Conservation (phyloP, 1,140 invertebrate species). For the Drosophila lacertosa region DNA sequence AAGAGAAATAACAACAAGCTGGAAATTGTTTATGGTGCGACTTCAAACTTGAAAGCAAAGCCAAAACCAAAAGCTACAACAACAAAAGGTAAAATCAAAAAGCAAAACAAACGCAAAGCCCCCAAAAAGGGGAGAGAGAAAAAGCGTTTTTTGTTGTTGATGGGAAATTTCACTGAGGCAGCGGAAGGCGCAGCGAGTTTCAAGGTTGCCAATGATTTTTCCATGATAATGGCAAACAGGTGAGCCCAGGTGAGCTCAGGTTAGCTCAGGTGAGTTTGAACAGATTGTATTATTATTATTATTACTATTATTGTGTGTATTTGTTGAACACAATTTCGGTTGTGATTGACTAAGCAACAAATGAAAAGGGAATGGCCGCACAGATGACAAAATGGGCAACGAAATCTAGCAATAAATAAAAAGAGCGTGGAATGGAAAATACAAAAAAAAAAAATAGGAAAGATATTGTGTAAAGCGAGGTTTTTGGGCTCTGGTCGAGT, state of each 20-base stretch:
- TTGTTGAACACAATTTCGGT: conserved; percentile 14
- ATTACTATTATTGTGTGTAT: background rate
- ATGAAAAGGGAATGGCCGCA: conserved; percentile 14
- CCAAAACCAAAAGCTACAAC: conserved; percentile 6
- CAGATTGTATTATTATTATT: conserved; percentile 24
- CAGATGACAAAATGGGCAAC: conserved; percentile 29
- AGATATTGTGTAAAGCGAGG: background rate
- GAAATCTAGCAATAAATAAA: conserved; percentile 4
- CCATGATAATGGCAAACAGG: conserved; percentile 47
- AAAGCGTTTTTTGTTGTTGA: conserved; percentile 25
- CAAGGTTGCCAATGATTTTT: conserved; percentile 61
- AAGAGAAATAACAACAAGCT: conserved; percentile 37
- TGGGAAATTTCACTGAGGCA: conserved; percentile 65
- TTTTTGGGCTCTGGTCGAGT: background rate
- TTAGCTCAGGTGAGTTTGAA: conserved; percentile 19
- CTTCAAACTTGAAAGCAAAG: conserved; percentile 59
- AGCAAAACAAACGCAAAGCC: conserved; percentile 3
- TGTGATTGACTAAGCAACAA: conserved; percentile 18
- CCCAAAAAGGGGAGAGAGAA: background rate
- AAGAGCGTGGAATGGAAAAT: conserved; percentile 2
- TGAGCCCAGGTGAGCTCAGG: conserved; percentile 13
- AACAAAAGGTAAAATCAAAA: background rate
- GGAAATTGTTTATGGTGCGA: conserved; percentile 69
- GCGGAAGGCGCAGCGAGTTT: conserved; percentile 66
- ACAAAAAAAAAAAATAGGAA: conserved; percentile 1